Percentiles rank a stretch among this genome's conserved stretches.
Conservation (phyloP, 2,888 invertebrate species). For the Leptinotarsa haldemani region DNA sequence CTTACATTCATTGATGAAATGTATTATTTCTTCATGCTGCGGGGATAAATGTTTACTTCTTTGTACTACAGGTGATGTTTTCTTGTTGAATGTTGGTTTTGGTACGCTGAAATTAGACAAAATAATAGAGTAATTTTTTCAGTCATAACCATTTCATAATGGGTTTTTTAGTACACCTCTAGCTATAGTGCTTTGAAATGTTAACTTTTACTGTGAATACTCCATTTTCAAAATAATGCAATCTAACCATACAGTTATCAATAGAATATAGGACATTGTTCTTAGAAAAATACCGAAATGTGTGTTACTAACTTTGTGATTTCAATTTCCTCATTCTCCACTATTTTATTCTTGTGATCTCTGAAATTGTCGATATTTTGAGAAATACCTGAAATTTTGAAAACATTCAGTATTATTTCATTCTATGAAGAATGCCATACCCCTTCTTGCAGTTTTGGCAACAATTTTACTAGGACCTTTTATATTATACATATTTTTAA, state of each 20-base stretch:
- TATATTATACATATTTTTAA: conserved; percentile 80
- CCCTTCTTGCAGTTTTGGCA: conserved; percentile 85
- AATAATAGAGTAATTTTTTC: neutral
- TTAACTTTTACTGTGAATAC: too few relatives aligned
- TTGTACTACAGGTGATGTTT: conserved; percentile 64
- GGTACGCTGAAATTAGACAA: conserved; percentile 72
- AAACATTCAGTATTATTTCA: conserved; percentile 7
- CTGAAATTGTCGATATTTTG: conserved; percentile 85
- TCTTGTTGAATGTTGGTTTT: conserved; percentile 82
- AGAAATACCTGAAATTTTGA: conserved; percentile 72
- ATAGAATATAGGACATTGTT: neutral
- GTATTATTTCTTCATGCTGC: conserved; percentile 88
- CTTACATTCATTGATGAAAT: conserved; percentile 89
- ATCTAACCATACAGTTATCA: neutral
- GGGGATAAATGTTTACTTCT: conserved; percentile 76
- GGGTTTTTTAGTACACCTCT: too few relatives aligned
- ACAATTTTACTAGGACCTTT: conserved; percentile 91
- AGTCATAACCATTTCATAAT: neutral
- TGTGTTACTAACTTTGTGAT: conserved; percentile 70
- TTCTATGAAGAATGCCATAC: conserved; percentile 46
- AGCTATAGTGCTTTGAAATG: too few relatives aligned
- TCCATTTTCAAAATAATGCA: neutral
- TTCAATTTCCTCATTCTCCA: conserved; percentile 76
- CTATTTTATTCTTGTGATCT: conserved; percentile 76
- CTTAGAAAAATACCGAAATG: neutral